Base-by-base conservation (phyloP, 2,888 invertebrate species). In the Capitulum mitella region DNA sequence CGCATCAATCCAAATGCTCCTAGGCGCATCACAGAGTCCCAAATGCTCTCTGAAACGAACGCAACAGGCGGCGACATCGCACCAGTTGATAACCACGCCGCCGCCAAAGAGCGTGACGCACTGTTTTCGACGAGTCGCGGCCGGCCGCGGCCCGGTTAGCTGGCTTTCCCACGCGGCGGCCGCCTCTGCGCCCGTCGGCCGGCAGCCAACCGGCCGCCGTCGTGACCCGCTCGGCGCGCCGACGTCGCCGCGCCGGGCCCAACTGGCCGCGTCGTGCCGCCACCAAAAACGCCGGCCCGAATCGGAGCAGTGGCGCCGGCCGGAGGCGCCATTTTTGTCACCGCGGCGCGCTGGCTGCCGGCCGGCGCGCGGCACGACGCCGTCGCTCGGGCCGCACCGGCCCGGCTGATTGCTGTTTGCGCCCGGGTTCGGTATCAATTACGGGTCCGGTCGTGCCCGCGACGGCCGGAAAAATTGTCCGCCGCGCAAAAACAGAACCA, bases 231-330 rank as follows among this genome's bases (percentile, higher is more conserved):
- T 12, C 48, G 48, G 16, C 48, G 48, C 19, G 16, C 48, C 12
- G 12, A 14, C 48, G 51, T 26, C 51, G 51, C 51, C 22, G 51
- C 26, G 51, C 51, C 51, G 26, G 19, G 26, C 51, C 51, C 51
- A 51, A 51, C 29, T 29, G 58, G 58, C 58, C 6, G n/a, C 6
- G 29, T 58, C 58, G 58, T 58, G 58, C 58, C n/a, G n/a, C 58
- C 58, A 12, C 58, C 58, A 58, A 58, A 58, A 58, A 58, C n/a
- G 58, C 10, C 58, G 58, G n/a, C n/a, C 58, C 58, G 58, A 58
- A 58, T 58, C 58, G 58, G 58, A 58, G 58, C 58, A 58, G 29
- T 29, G n/a, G 58, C 58, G 58, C 58, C n/a, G n/a, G 58, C 58
- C n/a, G n/a, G n/a, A 3, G 10, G 58, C 58, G n/a, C n/a, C 58